Evolutionary conservation across 2,113 vertebrate genomes (phyloP), one percentile per base, ranked within the genome.

Genomic region (Notothenia coriiceps): DNA sequence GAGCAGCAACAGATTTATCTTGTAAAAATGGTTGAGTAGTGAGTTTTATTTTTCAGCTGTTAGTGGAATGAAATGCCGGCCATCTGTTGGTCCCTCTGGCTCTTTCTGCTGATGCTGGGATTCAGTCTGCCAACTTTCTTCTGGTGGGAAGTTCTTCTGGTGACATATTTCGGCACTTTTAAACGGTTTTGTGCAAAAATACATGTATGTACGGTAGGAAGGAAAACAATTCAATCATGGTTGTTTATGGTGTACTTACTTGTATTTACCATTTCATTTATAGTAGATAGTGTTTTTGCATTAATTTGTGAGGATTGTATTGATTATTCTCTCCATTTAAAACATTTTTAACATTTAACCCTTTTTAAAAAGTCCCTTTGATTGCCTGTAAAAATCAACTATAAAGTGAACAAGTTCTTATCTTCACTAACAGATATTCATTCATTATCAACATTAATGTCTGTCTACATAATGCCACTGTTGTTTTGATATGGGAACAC

Each of bases 81-180:
- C 56, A 69, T 74, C 70, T 69, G 70, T 52, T 65, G 47, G 25
- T 63, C 64, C 59, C 74, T 61, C 63, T 60, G 54, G 74, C 68
- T 72, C 57, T 70, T 57, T 18, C 57, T 51, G 82, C 82, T 74
- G 57, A 74, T 3, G 33, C 18, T 51, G 33, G 4, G 22, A 20
- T 49, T 50, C 6, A 20, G 29, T 43, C 46, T 73, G 69, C 74
- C 80, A 55, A 44, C 55, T 74, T 78, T 69, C 9, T 57, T 63
- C 50, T 29, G 50, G 61, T 60, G 54, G 60, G 46, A 66, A 25
- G 18, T 66, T 59, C 18, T 66, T 59, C 18, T 57, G 43, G 59
- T 61, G 43, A 43, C n/a, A 2, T n/a, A 14, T 9, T 18, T 2
- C 44, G 14, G 18, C 1, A 7, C 20, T 61, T 62, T 77, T 10